These are phyloP conservation scores for Motacilla alba DNA, from an alignment of 2,113 vertebrate species.

Conservation along the genomic window DNA sequence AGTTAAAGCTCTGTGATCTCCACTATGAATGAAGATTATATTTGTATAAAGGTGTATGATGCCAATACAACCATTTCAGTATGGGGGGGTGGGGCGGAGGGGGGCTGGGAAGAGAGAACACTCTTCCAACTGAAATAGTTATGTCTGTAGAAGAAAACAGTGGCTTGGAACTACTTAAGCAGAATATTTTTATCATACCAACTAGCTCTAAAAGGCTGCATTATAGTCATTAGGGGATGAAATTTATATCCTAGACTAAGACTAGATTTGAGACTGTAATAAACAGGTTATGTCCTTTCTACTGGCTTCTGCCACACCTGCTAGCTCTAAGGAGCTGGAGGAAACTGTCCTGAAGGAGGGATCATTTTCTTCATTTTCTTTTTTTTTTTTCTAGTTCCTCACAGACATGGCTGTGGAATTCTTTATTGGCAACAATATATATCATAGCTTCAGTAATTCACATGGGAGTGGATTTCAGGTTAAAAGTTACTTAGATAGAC, in stretches of 20 bases:
- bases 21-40: not conserved
- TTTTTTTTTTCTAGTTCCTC: not conserved
- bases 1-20: not conserved
- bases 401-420: not conserved
- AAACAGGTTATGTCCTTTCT: not conserved
- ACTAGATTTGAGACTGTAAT: not conserved
- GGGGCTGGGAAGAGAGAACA: not conserved
- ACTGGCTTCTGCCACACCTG: not conserved
- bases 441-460: not conserved
- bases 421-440: not conserved
- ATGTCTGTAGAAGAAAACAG: not conserved
- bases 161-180: not conserved
- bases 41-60: not conserved
- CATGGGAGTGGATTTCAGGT: not conserved
- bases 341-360: not conserved
- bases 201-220: not conserved
- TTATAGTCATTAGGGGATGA: not conserved
- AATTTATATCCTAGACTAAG: not conserved
- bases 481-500: not conserved
- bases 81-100: fast-evolving
- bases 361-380: not conserved
- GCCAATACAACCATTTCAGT: not conserved
- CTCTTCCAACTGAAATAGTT: not conserved
- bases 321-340: not conserved
- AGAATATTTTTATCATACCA: not conserved